Conservation (phyloP, 2,113 vertebrate genomes). For the Silurus asotus region DNA sequence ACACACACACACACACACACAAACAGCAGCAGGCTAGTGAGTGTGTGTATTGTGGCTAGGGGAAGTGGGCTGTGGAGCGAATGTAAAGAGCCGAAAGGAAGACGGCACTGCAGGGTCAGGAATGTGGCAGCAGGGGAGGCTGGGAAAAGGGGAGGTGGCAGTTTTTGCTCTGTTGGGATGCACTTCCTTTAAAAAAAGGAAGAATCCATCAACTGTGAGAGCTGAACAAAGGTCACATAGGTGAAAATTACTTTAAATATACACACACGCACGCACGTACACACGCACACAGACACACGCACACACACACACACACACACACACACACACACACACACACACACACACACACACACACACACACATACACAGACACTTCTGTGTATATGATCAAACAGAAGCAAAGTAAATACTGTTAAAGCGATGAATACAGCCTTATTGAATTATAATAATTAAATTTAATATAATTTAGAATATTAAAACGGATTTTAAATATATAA, state of each 20-base stretch:
- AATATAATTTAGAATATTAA: too few relatives aligned
- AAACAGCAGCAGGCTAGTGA: background rate
- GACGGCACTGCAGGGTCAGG: constrained; percentile 46
- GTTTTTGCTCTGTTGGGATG: constrained; percentile 25
- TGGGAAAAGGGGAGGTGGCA: constrained; percentile 48
- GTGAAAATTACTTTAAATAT: constrained; percentile 11
- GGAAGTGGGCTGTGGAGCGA: constrained; percentile 46
- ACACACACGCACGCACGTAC: background rate
- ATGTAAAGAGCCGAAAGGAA: constrained; percentile 52
- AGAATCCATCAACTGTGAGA: constrained; percentile 46
- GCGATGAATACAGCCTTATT: too few relatives aligned
- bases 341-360: too few relatives aligned
- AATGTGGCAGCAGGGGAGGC: constrained; percentile 48
- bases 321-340: background rate
- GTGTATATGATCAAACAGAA: too few relatives aligned
- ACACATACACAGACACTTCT: too few relatives aligned
- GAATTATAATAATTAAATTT: too few relatives aligned
- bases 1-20: background rate
- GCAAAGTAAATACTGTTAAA: too few relatives aligned
- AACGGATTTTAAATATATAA: too few relatives aligned
- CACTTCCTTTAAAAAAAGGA: constrained; percentile 52
- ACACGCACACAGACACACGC: background rate
- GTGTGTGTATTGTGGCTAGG: constrained; percentile 28
- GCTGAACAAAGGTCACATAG: constrained; percentile 45
- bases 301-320: constrained; percentile 10